phyloP scores from a whole-genome alignment of 2,888 invertebrate species.

The Trichogramma dendrolimi region DNA sequence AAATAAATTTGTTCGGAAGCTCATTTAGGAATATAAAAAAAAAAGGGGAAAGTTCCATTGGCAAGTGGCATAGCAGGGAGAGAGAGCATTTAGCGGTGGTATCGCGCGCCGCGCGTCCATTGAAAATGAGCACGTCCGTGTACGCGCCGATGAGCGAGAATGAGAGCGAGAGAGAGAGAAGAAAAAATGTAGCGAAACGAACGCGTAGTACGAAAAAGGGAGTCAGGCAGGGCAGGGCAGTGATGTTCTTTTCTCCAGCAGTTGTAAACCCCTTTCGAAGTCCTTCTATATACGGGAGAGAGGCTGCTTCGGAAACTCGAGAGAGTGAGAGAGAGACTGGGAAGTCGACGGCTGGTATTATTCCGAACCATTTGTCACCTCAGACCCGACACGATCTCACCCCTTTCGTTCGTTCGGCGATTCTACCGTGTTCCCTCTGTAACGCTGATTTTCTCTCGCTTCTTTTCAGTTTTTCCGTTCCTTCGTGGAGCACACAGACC shows the following conservation, averaged over 20 bases:
- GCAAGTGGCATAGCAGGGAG: no score
- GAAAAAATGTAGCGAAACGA: no score
- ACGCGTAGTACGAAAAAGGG: background rate
- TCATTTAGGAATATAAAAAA: no score
- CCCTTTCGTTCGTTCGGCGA: constrained; percentile 45
- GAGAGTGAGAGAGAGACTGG: constrained; percentile 30
- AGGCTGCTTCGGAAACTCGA: constrained; percentile 29
- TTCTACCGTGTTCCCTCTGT: constrained; percentile 22
- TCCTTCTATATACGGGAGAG: constrained; percentile 2
- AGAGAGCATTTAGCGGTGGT: no score
- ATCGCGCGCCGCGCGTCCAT: no score
- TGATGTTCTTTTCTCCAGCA: constrained; percentile 21
- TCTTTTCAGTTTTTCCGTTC: constrained; percentile 16
- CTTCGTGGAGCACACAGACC: constrained; percentile 3
- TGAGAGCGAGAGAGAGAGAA: constrained; percentile 4
- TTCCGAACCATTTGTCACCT: constrained; percentile 52
- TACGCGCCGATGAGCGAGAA: background rate
- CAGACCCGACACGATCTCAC: constrained; percentile 42
- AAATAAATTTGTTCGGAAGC: no score
- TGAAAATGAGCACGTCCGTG: background rate
- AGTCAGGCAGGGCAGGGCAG: background rate
- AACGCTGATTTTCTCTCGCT: constrained; percentile 26
- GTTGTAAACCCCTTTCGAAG: constrained; percentile 19
- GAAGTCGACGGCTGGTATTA: constrained; percentile 42
- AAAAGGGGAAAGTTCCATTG: no score